Base-by-base conservation (phyloP, 2,797 vertebrate genomes). In the Bryconaethiops microstoma region DNA sequence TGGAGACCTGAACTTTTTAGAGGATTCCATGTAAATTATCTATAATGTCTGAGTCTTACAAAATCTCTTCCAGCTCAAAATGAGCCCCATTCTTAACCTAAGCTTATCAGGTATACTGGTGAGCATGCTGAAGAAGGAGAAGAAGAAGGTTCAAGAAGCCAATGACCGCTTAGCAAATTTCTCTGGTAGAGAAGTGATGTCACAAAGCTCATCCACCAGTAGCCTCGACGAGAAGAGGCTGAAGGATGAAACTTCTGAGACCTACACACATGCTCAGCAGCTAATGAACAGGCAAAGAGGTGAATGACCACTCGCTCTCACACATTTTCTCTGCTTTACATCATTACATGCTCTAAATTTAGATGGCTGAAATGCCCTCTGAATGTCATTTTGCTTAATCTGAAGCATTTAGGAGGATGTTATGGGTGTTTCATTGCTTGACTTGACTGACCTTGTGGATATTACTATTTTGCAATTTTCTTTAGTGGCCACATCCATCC, bases 61-160 rank as follows among this genome's bases (percentile, higher is more conserved):
- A 50, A 65, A 67, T 48, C 21, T 48, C 12, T 14, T 45, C 40
- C 14, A 39, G 19, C 6, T 4, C 9, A 77, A 78, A 86, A 7
- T 2, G 77, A 80, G 19, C 6, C 40, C 42, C 78, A 86, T 92
- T 92, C 93, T 96, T 96, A 91, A 93, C 86, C 57, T 4, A 19
- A n/a, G 76, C 3, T 70, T 35, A 77, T 71, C 89, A 98, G 96
- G 95, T 92, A 94, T 98, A 85, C 87, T 99, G 2, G 92, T 97
- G 60, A 95, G 90, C 87, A 96, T 97, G 94, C 85, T 98, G 82
- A 97, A 97, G 91, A 97, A 93, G 75, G 96, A 97, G 88, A 98
- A 96, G 90, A 96, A 90, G 87, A 95, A 90, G 87, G 80, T 88
- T 6, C 93, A 89, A 77, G 94, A 96, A 79, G 86, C 87, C 68